Evolutionary conservation across 2,113 vertebrate species (phyloP).

Genomic region (Ceyx margarethae): DNA sequence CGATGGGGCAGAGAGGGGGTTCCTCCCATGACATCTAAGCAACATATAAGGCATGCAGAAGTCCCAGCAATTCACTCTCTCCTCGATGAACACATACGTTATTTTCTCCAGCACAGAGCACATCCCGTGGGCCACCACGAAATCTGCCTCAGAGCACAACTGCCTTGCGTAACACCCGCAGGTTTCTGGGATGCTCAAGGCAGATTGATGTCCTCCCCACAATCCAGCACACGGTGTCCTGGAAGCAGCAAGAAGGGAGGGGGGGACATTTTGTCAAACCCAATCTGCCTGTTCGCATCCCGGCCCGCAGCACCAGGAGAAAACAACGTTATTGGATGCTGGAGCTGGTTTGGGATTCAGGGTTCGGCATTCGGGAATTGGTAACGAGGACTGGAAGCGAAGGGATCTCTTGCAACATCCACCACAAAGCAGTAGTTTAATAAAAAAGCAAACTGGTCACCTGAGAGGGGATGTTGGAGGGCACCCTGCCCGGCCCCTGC

Average conservation of each 20-base stretch:
- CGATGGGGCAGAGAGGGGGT: not conserved
- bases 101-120: not conserved
- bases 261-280: not conserved
- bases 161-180: no score
- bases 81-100: rapidly evolving
- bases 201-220: no score
- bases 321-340: not conserved
- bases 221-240: not conserved
- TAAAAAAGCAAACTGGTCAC: not conserved
- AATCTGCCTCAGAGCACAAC: not conserved
- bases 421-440: not conserved
- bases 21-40: not conserved
- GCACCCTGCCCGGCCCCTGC: no score
- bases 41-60: not conserved
- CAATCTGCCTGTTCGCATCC: not conserved
- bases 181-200: not conserved
- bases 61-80: not conserved
- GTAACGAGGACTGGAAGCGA: not conserved
- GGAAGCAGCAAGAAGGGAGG: not conserved
- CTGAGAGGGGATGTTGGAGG: not conserved
- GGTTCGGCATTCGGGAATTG: not conserved
- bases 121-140: rapidly evolving
- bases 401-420: not conserved
- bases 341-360: not conserved
- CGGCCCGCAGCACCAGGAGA: not conserved